Base-by-base conservation (phyloP, 1,140 invertebrate genomes). In the Condylostylus longicornis region DNA sequence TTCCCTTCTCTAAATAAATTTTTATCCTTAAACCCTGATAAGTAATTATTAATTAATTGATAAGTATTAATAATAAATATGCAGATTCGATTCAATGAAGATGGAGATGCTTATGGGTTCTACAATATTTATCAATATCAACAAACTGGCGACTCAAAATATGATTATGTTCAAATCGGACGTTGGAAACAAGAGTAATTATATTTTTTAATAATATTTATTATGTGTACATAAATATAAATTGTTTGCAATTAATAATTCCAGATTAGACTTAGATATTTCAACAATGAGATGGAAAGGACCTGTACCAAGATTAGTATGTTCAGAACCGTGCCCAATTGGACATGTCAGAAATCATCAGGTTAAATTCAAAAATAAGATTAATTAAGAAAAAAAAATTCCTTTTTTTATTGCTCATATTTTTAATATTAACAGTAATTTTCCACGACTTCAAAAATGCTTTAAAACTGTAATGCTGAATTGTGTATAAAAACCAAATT, bases 71-170 rank as follows among this genome's bases (percentile, higher is more conserved):
- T n/a, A n/a, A n/a, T n/a, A n/a, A n/a, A n/a, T n/a, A n/a, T n/a
- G n/a, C n/a, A 38, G 36, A 27, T 38, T 22, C 13, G 33, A 44
- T 77, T 78, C 54, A 74, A 76, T 49, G 45, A 61, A 12, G 67
- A 75, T 41, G 74, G 75, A 1, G 75, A 78, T 52, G 73, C 74
- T 3, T 73, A 68, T 37, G 75, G 74, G 14, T 72, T 67, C 45
- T 79, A 79, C 51, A 74, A 73, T 46, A 76, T 79, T 44, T 79
- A 75, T 58, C 74, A 77, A 48, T 77, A 75, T 54, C n/a, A n/a
- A n/a, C 72, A 75, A 44, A 65, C 61, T 29, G 13, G 29, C 6
- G 63, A 59, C 35, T 59, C 53, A 13, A 61, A 64, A 48, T 72
- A 66, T 43, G 72, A 75, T 53, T 77, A 77, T 51, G 64, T 64